A percentile compares a stretch with the other conserved stretches of the same genome.
phyloP scores from a whole-genome alignment of 2,888 invertebrate genomes.

The Dynastes hyllus region DNA sequence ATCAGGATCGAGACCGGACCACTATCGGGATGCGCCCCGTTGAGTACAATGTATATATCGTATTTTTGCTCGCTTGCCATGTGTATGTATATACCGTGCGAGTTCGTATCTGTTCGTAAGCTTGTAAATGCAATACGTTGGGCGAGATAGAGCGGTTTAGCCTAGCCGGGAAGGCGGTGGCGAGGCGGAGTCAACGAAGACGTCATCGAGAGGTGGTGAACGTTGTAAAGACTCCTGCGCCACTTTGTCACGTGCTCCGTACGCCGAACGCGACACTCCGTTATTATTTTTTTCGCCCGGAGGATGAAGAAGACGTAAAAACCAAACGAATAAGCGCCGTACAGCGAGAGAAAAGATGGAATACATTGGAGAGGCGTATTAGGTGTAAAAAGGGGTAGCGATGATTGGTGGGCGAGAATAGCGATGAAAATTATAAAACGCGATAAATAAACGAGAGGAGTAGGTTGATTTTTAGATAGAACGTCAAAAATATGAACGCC shows the following conservation, averaged over 20 bases:
- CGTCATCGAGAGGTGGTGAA: slow-evolving; percentile 55
- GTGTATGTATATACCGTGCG: slow-evolving; percentile 10
- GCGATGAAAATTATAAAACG: slow-evolving; percentile 40
- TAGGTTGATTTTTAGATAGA: slow-evolving; percentile 27
- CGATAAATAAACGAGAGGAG: slow-evolving; percentile 16
- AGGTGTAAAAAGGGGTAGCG: slow-evolving; percentile 9
- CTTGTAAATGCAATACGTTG: slow-evolving; percentile 56
- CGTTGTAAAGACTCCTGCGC: slow-evolving; percentile 54
- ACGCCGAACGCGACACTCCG: slow-evolving; percentile 22
- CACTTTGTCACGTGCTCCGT: slow-evolving; percentile 49
- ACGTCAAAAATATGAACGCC: neutral
- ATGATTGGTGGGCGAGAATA: slow-evolving; percentile 4
- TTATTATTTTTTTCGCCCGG: slow-evolving; percentile 31
- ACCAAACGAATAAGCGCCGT: neutral
- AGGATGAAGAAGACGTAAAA: slow-evolving; percentile 24
- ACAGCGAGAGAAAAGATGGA: slow-evolving; percentile 11
- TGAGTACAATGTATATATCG: slow-evolving; percentile 54
- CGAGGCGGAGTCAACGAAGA: slow-evolving; percentile 66
- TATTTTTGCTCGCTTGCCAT: slow-evolving; percentile 24
- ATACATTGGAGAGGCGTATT: slow-evolving; percentile 17
- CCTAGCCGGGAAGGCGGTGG: slow-evolving; percentile 67
- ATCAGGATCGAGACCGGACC: slow-evolving; percentile 60
- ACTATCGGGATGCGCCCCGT: slow-evolving; percentile 54
- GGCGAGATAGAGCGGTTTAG: slow-evolving; percentile 64
- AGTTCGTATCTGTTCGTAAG: slow-evolving; percentile 16